A percentile compares a stretch with the other conserved stretches of the same genome.
Evolutionary conservation across 2,113 vertebrate genomes (phyloP).

Genomic region (Platichthys flesus): DNA sequence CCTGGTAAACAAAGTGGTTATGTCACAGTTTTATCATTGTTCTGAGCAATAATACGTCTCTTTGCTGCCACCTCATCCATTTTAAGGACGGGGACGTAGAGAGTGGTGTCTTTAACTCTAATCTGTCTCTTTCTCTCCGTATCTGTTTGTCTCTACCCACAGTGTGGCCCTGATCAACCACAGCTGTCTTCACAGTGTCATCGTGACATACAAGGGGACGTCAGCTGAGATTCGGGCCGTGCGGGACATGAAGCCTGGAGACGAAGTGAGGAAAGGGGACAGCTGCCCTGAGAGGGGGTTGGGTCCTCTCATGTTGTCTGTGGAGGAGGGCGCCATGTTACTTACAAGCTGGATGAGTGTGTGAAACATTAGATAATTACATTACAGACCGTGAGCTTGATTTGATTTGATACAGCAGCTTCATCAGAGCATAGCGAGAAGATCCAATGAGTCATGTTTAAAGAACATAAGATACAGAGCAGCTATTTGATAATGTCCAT

Average conservation of each 20-base stretch:
- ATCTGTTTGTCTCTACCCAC: slow-evolving; percentile 43
- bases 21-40: slow-evolving; percentile 2
- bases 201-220: slow-evolving; percentile 92
- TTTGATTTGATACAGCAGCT: not conserved
- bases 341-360: not conserved
- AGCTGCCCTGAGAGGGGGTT: slow-evolving; percentile 45
- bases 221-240: slow-evolving; percentile 92
- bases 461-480: not conserved
- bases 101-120: not conserved
- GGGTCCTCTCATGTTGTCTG: not conserved
- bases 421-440: not conserved
- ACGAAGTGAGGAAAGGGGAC: slow-evolving; percentile 87
- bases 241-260: slow-evolving; percentile 88
- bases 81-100: not conserved
- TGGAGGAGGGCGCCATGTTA: not conserved
- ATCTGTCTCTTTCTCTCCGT: not conserved
- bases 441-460: not conserved
- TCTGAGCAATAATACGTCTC: not conserved
- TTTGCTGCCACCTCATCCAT: not conserved
- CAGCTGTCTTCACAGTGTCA: slow-evolving; percentile 94
- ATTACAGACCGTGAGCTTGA: not conserved
- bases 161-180: slow-evolving; percentile 96
- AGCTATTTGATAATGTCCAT: no score
- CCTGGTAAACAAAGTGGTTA: not conserved
- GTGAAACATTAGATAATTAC: slow-evolving; percentile 4